Percentiles rank a stretch among this genome's conserved stretches.
phyloP scores from a whole-genome alignment of 2,888 invertebrate genomes.

The Callimorpha dominula region DNA sequence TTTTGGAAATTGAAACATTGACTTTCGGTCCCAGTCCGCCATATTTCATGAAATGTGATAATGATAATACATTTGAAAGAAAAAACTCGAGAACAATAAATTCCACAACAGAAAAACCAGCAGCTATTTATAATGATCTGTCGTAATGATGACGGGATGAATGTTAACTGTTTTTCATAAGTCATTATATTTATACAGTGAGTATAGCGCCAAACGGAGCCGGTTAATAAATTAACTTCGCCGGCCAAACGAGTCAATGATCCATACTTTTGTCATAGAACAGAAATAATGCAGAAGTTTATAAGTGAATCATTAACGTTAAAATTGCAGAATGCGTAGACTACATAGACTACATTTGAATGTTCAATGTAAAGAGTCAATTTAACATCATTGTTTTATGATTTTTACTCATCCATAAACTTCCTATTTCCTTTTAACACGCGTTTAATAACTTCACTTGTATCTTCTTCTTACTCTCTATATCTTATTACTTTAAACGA shows the following conservation, averaged over 20 bases:
- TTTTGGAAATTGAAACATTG: neutral
- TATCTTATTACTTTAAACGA: too few relatives aligned
- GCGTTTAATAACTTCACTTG: too few relatives aligned
- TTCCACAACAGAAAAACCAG: constrained; percentile 24
- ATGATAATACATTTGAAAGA: neutral
- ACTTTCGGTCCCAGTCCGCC: neutral
- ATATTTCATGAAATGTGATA: neutral
- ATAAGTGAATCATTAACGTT: neutral
- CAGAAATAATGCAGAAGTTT: constrained; percentile 25
- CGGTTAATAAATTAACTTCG: constrained; percentile 49
- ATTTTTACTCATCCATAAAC: too few relatives aligned
- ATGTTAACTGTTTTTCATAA: constrained; percentile 43
- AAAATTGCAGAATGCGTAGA: too few relatives aligned
- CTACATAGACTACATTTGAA: too few relatives aligned
- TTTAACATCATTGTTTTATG: too few relatives aligned
- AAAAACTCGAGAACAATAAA: constrained; percentile 20
- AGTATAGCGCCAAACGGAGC: constrained; percentile 29
- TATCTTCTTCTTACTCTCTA: too few relatives aligned
- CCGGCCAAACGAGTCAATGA: constrained; percentile 44
- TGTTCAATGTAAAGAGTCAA: too few relatives aligned
- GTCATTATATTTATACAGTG: constrained; percentile 45
- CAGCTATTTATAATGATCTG: constrained; percentile 36
- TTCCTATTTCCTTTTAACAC: too few relatives aligned
- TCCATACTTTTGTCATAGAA: constrained; percentile 29
- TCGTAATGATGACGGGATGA: constrained; percentile 33